Evolutionary conservation across 2,797 vertebrate species (phyloP).

Genomic region (Enteromius radiatus): DNA sequence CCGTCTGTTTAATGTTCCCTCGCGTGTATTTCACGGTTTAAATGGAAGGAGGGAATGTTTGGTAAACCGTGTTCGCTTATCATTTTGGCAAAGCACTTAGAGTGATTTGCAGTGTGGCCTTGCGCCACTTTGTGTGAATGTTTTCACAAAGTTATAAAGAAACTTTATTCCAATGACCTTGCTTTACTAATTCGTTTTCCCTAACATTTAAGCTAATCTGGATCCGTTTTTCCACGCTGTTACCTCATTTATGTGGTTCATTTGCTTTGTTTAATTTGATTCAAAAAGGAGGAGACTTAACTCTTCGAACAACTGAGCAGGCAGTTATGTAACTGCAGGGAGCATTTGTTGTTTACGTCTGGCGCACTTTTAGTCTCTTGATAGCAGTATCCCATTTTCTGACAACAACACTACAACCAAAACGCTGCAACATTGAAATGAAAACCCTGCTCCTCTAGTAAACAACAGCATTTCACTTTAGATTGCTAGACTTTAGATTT

Average conservation of each 20-base stretch:
- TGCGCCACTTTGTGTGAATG: background rate
- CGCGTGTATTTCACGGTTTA: slow-evolving; percentile 8
- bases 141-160: slow-evolving; percentile 7
- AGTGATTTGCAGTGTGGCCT: slow-evolving; percentile 5
- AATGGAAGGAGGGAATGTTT: background rate
- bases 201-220: slow-evolving; percentile 47
- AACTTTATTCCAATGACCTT: slow-evolving; percentile 41
- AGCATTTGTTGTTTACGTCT: slow-evolving; percentile 42
- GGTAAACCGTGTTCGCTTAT: background rate
- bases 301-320: slow-evolving; percentile 16
- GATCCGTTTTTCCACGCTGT: slow-evolving; percentile 14
- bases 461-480: slow-evolving; percentile 9
- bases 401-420: slow-evolving; percentile 40
- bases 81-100: slow-evolving; percentile 38
- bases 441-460: slow-evolving; percentile 5
- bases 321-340: slow-evolving; percentile 35
- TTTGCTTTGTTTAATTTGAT: slow-evolving; percentile 51
- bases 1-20: slow-evolving; percentile 16
- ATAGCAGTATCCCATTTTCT: slow-evolving; percentile 44
- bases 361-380: slow-evolving; percentile 24
- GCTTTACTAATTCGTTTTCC: slow-evolving; percentile 23
- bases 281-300: slow-evolving; percentile 30
- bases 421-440: slow-evolving; percentile 43
- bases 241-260: slow-evolving; percentile 40
- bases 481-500: background rate